These are phyloP conservation scores for Macroramphosus scolopax DNA, from an alignment of 2,797 vertebrate genomes.

Conservation along the genomic window DNA sequence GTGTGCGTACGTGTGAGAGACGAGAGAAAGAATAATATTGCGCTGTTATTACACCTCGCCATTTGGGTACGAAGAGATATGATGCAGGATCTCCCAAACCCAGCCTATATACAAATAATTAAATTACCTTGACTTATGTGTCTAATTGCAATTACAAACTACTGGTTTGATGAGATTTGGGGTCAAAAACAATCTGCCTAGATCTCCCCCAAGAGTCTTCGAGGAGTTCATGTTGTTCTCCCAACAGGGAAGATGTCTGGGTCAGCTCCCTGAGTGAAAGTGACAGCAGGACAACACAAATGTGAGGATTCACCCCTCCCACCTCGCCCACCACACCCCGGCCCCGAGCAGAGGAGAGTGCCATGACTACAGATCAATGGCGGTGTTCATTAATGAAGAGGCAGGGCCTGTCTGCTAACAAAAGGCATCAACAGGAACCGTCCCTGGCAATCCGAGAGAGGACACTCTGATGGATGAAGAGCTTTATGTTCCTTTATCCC, in stretches of 20 bases:
- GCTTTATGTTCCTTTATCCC: slow-evolving; percentile 46
- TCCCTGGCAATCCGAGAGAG: slow-evolving; percentile 58
- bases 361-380: slow-evolving; percentile 66
- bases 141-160: no score
- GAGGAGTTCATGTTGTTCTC: background rate
- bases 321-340: slow-evolving; percentile 5
- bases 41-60: no score
- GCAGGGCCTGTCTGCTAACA: slow-evolving; percentile 57
- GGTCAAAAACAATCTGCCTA: no score
- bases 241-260: slow-evolving; percentile 14
- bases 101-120: no score
- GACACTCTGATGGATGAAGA: slow-evolving; percentile 58
- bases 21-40: no score
- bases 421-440: slow-evolving; percentile 52
- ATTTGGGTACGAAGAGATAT: no score
- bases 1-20: no score
- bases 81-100: no score
- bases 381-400: slow-evolving; percentile 76
- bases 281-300: slow-evolving; percentile 58
- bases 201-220: background rate
- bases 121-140: no score
- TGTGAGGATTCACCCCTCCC: slow-evolving; percentile 40
- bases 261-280: slow-evolving; percentile 50
- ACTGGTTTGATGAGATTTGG: no score
- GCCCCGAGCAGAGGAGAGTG: slow-evolving; percentile 24